Evolutionary conservation across 2,888 invertebrate species (phyloP), one percentile per base, ranked within the genome.

Genomic region (Axea sp.): DNA sequence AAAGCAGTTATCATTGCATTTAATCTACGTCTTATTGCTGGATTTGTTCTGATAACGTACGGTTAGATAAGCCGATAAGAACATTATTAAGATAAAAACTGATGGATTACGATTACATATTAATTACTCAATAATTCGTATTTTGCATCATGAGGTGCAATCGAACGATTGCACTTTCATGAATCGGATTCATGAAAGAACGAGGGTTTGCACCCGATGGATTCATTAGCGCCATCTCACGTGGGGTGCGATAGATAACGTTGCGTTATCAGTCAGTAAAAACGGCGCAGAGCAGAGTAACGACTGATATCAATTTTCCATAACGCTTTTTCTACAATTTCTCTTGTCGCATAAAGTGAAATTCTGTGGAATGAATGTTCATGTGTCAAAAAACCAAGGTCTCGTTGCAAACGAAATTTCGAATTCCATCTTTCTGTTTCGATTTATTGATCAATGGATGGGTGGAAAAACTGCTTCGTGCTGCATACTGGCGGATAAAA

Each of bases 181-280:
- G n/a, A n/a, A n/a, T n/a, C n/a, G n/a, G n/a, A n/a, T n/a, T n/a
- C n/a, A n/a, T n/a, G n/a, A n/a, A n/a, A n/a, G n/a, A 19, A 33
- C 22, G 14, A 6, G 3, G 9, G 5, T 31, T 11, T 2, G 12
- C 5, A 12, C 31, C 31, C 12, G n/a, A 8, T 9, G 22, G 0
- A n/a, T 24, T 6, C 7, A n/a, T 1, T 9, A 64, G 67, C 17
- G 81, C 78, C 81, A 82, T 82, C 81, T 82, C 71, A 9, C 78
- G 79, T 74, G 68, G 76, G 78, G 78, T 67, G 39, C 9, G 24
- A 11, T 17, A 24, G 15, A 11, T 15, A 37, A 1, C 11, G 2
- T 0, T 4, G 22, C 12, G 14, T 19, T 59, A 68, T 60, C 49
- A 59, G 60, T 12, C 60, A 69, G 59, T 53, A 39, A 69, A 45